Base-by-base conservation (phyloP, 1,140 invertebrate genomes). In the Dendrolimus kikuchii region DNA sequence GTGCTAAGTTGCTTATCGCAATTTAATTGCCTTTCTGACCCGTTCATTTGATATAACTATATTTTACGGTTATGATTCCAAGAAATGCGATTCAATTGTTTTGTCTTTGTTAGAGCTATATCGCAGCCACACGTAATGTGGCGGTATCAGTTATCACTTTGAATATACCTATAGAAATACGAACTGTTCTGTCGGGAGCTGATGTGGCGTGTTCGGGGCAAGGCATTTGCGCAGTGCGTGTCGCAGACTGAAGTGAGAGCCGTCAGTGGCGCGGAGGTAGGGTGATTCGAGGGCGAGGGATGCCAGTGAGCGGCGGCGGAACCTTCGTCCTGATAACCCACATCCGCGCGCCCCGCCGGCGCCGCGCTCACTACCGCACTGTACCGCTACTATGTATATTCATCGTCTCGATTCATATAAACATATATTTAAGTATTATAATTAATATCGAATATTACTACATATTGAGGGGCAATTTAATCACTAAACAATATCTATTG, bases 11-110 rank as follows among this genome's bases (percentile, higher is more conserved):
- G 59, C 59, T 79, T 79, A 78, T 81, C 74, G 53, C 50, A 45
- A 43, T 49, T 59, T 68, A 64, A 71, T 69, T 76, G 70, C 67
- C 66, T 66, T 55, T 74, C 57, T 77, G 76, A 77, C 72, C 74
- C 70, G 69, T 69, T 63, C 64, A 56, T 56, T 66, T 56, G 66
- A 75, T 70, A 76, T 66, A 56, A 58, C 59, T 61, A 48, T 60
- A 59, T 60, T 65, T 61, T 52, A 65, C 55, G 55, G 60, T 62
- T 61, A 61, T 57, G 52, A 69, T 72, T 74, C 72, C 59, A 50
- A 71, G 72, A 71, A 75, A 60, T 51, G 49, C 49, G 49, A 53
- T 61, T 51, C 56, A 53, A 63, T 61, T 68, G 55, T 66, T 64
- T 58, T 66, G 67, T 66, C 61, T 68, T 57, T 55, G 53, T 53